Evolutionary conservation across 2,888 invertebrate species (phyloP).

Genomic region (Melinopterus prodromus): DNA sequence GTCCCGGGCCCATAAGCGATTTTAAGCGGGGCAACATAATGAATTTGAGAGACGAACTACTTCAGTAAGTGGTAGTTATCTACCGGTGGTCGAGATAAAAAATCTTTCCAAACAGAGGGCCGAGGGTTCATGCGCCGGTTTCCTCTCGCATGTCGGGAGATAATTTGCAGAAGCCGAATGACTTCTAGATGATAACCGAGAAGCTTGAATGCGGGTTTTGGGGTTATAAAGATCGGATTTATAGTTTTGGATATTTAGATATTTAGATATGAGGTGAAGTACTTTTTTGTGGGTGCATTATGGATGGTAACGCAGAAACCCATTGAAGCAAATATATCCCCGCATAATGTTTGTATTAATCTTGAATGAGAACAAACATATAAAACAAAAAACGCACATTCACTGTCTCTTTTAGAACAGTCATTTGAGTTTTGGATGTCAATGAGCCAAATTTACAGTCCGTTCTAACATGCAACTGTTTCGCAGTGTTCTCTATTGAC

Average conservation of each 20-base stretch:
- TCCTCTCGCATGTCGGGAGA: constrained; percentile 34
- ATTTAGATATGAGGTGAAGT: background rate
- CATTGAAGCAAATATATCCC: background rate
- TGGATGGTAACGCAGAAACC: background rate
- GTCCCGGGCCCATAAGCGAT: constrained; percentile 42
- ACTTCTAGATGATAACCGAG: background rate
- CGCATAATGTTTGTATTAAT: no score
- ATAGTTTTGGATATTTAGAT: background rate
- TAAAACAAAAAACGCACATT: no score
- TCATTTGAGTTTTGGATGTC: no score
- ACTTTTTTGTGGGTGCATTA: background rate
- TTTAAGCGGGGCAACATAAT: constrained; percentile 51
- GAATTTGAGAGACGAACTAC: constrained; percentile 51
- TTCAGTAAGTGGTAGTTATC: constrained; percentile 57
- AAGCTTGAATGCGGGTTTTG: background rate
- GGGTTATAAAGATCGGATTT: background rate
- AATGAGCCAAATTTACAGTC: no score
- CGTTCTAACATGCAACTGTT: no score
- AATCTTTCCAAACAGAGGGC: background rate
- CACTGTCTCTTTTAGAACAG: no score
- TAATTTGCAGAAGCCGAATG: constrained; percentile 35
- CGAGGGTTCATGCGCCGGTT: background rate
- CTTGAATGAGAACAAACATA: no score
- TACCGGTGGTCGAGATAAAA: constrained; percentile 22
- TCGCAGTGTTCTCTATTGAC: no score